A percentile compares a stretch with the other conserved stretches of the same genome.
These are phyloP conservation scores for Pyrrhia umbra DNA, from an alignment of 2,888 invertebrate species.

Conservation along the genomic window DNA sequence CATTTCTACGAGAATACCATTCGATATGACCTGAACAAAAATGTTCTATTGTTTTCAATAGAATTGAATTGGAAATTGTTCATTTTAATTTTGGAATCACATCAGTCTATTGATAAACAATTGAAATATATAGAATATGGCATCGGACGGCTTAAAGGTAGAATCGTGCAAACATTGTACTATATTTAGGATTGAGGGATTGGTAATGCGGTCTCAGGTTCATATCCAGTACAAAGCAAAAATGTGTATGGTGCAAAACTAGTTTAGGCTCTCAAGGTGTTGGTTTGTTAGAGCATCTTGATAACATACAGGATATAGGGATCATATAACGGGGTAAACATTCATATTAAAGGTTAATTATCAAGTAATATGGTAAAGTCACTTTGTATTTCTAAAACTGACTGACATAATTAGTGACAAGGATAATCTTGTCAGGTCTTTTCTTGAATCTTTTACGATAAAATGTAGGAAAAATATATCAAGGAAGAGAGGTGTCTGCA, in stretches of 20 bases:
- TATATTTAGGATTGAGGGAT: too few species aligned
- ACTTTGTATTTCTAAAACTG: background rate
- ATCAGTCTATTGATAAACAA: conserved; percentile 19
- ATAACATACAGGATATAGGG: too few species aligned
- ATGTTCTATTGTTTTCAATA: conserved; percentile 41
- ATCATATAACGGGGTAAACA: too few species aligned
- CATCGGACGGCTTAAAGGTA: too few species aligned
- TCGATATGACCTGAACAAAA: conserved; percentile 39
- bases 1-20: conserved; percentile 59
- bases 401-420: background rate
- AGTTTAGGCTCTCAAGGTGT: too few species aligned
- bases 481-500: conserved; percentile 11
- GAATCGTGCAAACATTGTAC: too few species aligned
- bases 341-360: too few species aligned
- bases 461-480: conserved; percentile 15
- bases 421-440: background rate
- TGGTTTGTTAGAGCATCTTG: too few species aligned
- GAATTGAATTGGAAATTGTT: conserved; percentile 1
- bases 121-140: too few species aligned
- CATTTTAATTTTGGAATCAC: conserved; percentile 31
- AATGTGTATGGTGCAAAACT: too few species aligned
- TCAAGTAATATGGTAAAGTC: background rate
- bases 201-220: too few species aligned
- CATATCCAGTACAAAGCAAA: too few species aligned
- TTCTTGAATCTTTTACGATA: background rate